A percentile compares a stretch with the other conserved stretches of the same genome.
Evolutionary conservation across 2,888 invertebrate species (phyloP).

Genomic region (Micropterix aruncella): DNA sequence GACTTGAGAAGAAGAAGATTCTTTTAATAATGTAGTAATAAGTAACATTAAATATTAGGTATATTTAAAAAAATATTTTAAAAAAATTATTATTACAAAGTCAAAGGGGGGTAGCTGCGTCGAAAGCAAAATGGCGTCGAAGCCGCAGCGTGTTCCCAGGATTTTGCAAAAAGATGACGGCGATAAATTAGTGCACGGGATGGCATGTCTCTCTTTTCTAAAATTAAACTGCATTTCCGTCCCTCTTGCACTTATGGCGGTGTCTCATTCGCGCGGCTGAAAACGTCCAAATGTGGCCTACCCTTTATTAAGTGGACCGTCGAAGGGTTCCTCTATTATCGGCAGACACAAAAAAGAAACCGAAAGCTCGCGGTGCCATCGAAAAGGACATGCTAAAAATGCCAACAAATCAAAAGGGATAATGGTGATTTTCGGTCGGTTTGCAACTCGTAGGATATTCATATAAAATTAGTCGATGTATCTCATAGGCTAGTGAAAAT

Average conservation of each 20-base stretch:
- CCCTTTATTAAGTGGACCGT: neutral
- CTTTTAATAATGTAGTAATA: too few species aligned
- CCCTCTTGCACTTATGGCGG: neutral
- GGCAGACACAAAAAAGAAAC: neutral
- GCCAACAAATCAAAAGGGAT: too few species aligned
- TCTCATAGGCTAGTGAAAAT: too few species aligned
- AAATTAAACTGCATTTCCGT: neutral
- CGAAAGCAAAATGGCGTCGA: neutral
- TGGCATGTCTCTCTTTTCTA: neutral
- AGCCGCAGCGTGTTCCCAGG: neutral
- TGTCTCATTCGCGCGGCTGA: neutral
- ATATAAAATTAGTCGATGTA: too few species aligned
- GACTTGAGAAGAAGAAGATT: too few species aligned
- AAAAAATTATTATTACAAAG: too few species aligned
- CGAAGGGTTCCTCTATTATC: neutral
- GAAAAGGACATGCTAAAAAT: too few species aligned
- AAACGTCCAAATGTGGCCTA: neutral
- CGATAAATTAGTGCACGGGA: neutral
- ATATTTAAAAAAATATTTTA: too few species aligned
- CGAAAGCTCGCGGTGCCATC: neutral
- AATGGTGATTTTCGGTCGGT: too few species aligned
- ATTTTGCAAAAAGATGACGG: neutral
- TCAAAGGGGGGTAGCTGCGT: too few species aligned
- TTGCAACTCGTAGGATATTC: too few species aligned
- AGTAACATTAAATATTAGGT: too few species aligned